Base-by-base conservation (phyloP, 2,888 invertebrate genomes). In the Sinodicranocentrus sp. region DNA sequence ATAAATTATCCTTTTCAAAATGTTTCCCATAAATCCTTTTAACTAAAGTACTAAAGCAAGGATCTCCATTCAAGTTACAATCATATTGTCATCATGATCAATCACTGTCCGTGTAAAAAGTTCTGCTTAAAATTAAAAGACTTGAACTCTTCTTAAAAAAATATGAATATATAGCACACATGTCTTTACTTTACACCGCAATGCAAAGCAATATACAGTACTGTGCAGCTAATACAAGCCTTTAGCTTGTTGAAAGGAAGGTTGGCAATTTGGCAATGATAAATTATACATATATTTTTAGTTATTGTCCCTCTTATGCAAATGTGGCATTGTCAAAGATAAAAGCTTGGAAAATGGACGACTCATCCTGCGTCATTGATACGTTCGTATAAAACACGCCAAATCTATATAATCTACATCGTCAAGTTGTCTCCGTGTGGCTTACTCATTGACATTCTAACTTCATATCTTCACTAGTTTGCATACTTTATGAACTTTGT, bases 281-380 rank as follows among this genome's bases (percentile, higher is more conserved):
- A 72, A 79, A 44, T 61, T 70, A 43, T 43, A 25, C 25, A 63
- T 57, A 48, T 10, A 33, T 23, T 33, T 68, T 28, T 63, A 79
- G 39, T 79, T 63, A 78, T 78, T 71, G 54, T 63, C 26, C 68
- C 59, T 77, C 59, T 59, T 77, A 68, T 78, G 78, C 48, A 70
- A 78, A 70, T 78, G 68, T 78, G 78, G 61, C 70, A 78, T 70
- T 78, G 78, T 78, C 77, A 68, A 33, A 77, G 68, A 77, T 68
- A 78, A 70, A 65, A 78, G 39, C 63, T 19, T 33, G 28, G 15
- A 72, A 79, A 79, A 72, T 19, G 48, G 65, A 71, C 39, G 43
- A 72, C 61, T 79, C 79, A 71, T 79, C 71, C 79, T 79, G 71
- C 71, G 79, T 79, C 79, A 79, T 79, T 79, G 79, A 79, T 79